Evolutionary conservation across 2,888 invertebrate species (phyloP).

Genomic region (Drosophila limbata): DNA sequence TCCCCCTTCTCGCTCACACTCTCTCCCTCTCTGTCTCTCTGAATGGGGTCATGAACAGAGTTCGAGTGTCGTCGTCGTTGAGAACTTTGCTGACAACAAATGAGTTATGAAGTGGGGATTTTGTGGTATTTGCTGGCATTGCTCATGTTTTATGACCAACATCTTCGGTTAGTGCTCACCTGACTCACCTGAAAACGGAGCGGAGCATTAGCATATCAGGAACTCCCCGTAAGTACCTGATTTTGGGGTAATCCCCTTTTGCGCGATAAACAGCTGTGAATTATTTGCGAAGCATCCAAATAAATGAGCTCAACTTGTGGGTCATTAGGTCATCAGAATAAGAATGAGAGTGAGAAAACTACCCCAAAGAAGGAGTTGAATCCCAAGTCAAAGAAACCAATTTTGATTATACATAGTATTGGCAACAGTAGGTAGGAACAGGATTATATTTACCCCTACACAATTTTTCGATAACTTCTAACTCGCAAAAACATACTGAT

Average conservation of each 20-base stretch:
- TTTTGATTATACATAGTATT: constrained; percentile 78
- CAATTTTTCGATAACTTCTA: background rate
- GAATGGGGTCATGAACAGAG: constrained; percentile 21
- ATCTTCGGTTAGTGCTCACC: constrained; percentile 42
- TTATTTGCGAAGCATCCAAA: constrained; percentile 31
- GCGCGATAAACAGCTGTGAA: constrained; percentile 44
- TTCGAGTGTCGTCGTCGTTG: constrained; percentile 12
- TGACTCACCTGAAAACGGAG: constrained; percentile 15
- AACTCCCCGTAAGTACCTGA: background rate
- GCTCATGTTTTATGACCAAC: constrained; percentile 56
- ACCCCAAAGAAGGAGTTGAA: constrained; percentile 34
- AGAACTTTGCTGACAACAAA: constrained; percentile 51
- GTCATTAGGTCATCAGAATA: constrained; percentile 65
- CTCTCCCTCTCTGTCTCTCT: background rate
- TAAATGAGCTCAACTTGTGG: constrained; percentile 45
- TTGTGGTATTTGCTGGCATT: constrained; percentile 63
- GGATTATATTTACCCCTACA: too few relatives aligned
- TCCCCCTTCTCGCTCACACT: background rate
- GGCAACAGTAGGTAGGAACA: constrained; percentile 1
- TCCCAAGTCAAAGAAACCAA: constrained; percentile 32
- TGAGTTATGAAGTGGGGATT: constrained; percentile 76
- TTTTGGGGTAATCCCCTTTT: constrained; percentile 37
- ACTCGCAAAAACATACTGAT: background rate
- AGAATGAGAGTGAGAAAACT: constrained; percentile 14
- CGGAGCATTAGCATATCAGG: constrained; percentile 33